A percentile compares a stretch with the other conserved stretches of the same genome.
These are phyloP conservation scores for Rhagoletis zephyria DNA, from an alignment of 1,140 invertebrate species.

Conservation along the genomic window DNA sequence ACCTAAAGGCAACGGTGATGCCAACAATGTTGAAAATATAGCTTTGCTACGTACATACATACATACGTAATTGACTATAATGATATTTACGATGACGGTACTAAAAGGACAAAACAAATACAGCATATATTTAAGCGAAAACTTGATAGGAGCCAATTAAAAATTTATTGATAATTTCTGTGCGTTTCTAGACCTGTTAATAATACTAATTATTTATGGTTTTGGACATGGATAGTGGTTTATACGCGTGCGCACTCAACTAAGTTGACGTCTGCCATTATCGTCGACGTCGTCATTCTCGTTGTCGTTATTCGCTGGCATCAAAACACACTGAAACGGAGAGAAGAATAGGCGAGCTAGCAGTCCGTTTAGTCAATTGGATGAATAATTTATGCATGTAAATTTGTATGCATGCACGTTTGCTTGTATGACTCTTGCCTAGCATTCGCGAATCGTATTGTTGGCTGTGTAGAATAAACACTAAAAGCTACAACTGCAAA, in stretches of 20 bases:
- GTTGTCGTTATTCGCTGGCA: too few species aligned
- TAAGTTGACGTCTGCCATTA: neutral
- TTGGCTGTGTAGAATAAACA: constrained; percentile 7
- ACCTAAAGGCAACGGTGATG: too few species aligned
- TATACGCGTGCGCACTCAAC: neutral
- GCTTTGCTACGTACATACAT: neutral
- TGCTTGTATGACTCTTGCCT: neutral
- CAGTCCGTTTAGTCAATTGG: constrained; percentile 17
- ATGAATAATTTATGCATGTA: neutral
- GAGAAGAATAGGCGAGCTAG: neutral
- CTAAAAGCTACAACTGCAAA: constrained; percentile 37
- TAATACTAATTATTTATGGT: constrained; percentile 49
- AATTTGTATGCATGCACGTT: neutral
- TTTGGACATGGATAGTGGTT: constrained; percentile 18
- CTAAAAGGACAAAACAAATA: neutral
- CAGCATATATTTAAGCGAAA: neutral
- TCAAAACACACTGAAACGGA: too few species aligned
- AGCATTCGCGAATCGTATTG: neutral
- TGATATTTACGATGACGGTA: neutral
- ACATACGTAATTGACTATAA: neutral
- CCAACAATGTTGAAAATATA: too few species aligned
- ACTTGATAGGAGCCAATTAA: constrained; percentile 47
- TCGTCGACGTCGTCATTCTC: neutral
- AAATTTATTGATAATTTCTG: constrained; percentile 47
- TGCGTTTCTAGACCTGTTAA: constrained; percentile 49